Percentiles rank a stretch among this genome's conserved stretches.
phyloP scores from a whole-genome alignment of 2,113 vertebrate genomes.

The Condylura cristata region DNA sequence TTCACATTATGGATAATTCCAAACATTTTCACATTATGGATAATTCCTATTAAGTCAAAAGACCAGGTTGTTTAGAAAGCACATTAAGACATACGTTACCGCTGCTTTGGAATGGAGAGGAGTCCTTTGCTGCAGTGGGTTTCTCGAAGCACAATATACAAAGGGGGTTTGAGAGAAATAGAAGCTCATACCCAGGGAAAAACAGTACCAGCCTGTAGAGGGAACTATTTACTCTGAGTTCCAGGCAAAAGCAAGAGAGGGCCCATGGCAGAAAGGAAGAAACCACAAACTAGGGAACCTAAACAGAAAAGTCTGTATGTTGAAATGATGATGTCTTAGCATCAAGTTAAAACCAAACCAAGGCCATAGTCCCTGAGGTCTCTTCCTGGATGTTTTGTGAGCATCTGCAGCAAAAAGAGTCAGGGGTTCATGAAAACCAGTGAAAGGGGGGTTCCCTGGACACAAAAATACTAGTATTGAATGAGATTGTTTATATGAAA shows the following conservation, averaged over 20 bases:
- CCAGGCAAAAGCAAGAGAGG: neutral
- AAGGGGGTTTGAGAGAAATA: neutral
- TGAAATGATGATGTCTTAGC: neutral
- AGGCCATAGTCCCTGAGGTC: neutral
- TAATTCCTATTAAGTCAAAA: neutral
- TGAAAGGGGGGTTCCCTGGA: neutral
- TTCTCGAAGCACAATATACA: neutral
- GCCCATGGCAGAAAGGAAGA: neutral
- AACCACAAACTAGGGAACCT: neutral
- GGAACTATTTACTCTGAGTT: neutral
- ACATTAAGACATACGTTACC: neutral
- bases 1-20: neutral
- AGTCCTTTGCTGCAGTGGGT: neutral
- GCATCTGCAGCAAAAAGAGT: neutral
- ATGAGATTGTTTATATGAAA: neutral
- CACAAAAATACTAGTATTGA: neutral
- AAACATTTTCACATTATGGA: constrained; percentile 8
- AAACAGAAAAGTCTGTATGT: neutral
- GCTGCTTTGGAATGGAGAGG: neutral
- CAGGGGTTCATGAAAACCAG: neutral
- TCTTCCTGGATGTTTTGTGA: neutral
- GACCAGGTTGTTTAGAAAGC: neutral
- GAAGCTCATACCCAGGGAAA: neutral
- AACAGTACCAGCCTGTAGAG: neutral
- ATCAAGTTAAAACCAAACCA: neutral